Conservation (phyloP, 2,113 vertebrate species). For the Rhinolophus ferrumequinum region DNA sequence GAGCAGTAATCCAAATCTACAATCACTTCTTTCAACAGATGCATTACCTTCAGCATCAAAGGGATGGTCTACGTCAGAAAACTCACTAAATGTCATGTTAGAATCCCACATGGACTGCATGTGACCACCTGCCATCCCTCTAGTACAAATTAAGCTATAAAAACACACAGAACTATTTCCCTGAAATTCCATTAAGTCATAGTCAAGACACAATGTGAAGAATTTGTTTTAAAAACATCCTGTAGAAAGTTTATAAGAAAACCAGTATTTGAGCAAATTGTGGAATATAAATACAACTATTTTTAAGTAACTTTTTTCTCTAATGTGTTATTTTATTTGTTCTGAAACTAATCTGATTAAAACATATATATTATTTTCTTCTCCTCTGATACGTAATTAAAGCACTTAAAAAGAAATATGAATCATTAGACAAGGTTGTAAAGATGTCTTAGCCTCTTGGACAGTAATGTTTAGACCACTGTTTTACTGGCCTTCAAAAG, state of each 20-base stretch:
- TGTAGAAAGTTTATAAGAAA: conserved; percentile 90
- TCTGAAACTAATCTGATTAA: conserved; percentile 82
- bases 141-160: conserved; percentile 86
- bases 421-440: conserved; percentile 72
- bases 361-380: conserved; percentile 75
- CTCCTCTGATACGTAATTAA: conserved; percentile 80
- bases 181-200: conserved; percentile 85
- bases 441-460: conserved; percentile 67
- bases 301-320: conserved; percentile 89
- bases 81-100: conserved; percentile 91
- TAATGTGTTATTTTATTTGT: conserved; percentile 87
- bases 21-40: conserved; percentile 90
- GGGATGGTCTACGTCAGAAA: conserved; percentile 90
- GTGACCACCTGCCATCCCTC: conserved; percentile 85
- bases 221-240: conserved; percentile 87
- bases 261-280: conserved; percentile 89
- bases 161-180: conserved; percentile 86
- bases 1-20: conserved; percentile 89
- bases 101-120: conserved; percentile 93
- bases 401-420: conserved; percentile 65
- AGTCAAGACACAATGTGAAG: conserved; percentile 87
- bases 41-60: conserved; percentile 90
- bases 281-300: conserved; percentile 92
- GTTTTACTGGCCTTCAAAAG: conserved; percentile 76
- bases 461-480: conserved; percentile 74